Base-by-base conservation (phyloP, 2,797 vertebrate genomes). In the Lacerta bilineata region DNA sequence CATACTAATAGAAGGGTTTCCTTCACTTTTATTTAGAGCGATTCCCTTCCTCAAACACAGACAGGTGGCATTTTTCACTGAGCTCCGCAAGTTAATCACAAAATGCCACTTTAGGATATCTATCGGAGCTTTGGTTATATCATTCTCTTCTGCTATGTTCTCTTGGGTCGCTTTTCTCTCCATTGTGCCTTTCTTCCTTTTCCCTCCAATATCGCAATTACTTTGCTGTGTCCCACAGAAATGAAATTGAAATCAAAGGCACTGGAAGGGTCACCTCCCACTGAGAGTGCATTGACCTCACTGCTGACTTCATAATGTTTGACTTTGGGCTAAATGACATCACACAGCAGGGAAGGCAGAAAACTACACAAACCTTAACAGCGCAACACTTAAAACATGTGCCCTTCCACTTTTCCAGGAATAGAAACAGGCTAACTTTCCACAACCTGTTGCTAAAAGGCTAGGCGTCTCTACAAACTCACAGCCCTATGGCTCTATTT, bases 281-380 rank as follows among this genome's bases (percentile, higher is more conserved):
- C 2, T 64, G n/a, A 36, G 18, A 20, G 18, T 61, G 17, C n/a
- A 13, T 36, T 36, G 64, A 43, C 39, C 13, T 68, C 80, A 80
- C n/a, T 61, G 55, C 59, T 80, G 79, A 61, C 79, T 61, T 80
- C 79, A 82, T 29, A 81, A 66, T 66, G 80, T 39, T 68, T 43
- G 61, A 81, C 36, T 66, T 41, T 13, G 36, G 41, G 20, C 25
- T 64, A 8, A 15, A 66, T 82, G 33, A 64, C 61, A 81, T 81
- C 80, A 27, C 61, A 68, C 13, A 27, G 25, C 61, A 17, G 36
- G 39, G 64, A 15, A 41, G 23, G 61, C 33, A 27, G 41, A 7
- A 29, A 33, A 43, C 25, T 29, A 64, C 10, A 29, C 10, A 39
- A 61, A 50, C 15, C 36, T 39, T 68, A 41, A 29, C 36, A 66